These are phyloP conservation scores for Tyrannus savana DNA, from an alignment of 2,113 vertebrate genomes.

Conservation along the genomic window DNA sequence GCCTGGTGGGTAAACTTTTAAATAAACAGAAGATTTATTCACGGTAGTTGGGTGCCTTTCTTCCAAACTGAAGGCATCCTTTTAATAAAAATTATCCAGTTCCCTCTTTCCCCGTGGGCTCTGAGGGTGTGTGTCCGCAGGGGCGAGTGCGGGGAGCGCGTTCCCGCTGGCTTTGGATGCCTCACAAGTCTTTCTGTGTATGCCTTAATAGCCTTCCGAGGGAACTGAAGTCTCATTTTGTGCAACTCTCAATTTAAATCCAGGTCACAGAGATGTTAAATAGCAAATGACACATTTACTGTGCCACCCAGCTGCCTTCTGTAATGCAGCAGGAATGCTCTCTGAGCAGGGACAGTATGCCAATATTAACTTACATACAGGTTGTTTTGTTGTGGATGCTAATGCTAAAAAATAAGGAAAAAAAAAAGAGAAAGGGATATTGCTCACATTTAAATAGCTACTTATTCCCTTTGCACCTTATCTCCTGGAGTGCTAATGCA, in stretches of 20 bases:
- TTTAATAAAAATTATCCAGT: constrained; percentile 60
- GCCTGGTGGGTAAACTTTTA: constrained; percentile 26
- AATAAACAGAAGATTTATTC: constrained; percentile 67
- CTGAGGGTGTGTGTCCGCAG: constrained; percentile 7
- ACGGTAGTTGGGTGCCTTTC: constrained; percentile 34
- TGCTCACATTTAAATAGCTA: constrained; percentile 62
- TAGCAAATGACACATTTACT: constrained; percentile 81
- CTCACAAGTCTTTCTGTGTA: constrained; percentile 71
- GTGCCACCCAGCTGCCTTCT: constrained; percentile 79
- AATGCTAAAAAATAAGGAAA: background rate
- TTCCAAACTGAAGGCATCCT: constrained; percentile 49
- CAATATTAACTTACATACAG: constrained; percentile 60
- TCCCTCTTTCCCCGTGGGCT: background rate
- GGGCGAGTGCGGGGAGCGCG: background rate
- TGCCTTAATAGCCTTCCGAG: constrained; percentile 75
- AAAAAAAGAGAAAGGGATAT: background rate
- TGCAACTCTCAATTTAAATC: constrained; percentile 78
- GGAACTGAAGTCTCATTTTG: constrained; percentile 81
- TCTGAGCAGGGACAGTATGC: constrained; percentile 71
- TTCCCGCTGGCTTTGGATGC: constrained; percentile 66
- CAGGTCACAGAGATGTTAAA: constrained; percentile 84
- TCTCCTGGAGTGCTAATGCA: constrained; percentile 48
- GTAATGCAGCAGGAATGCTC: constrained; percentile 69
- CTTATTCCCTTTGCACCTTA: constrained; percentile 56
- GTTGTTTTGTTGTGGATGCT: constrained; percentile 53